Conservation (phyloP, 2,888 invertebrate species). For the Platycheirus albimanus region DNA sequence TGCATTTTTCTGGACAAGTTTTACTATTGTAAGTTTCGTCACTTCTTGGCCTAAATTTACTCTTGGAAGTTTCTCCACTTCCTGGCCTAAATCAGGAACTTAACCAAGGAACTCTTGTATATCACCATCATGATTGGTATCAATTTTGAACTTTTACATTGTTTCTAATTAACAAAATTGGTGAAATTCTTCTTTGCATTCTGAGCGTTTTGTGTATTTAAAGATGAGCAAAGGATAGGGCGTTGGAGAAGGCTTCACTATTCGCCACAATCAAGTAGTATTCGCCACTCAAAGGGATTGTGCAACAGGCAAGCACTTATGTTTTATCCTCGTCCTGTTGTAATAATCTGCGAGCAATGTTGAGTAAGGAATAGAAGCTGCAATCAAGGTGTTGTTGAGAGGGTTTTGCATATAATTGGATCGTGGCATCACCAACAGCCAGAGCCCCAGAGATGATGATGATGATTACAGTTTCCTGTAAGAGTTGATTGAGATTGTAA, state of each 20-base stretch:
- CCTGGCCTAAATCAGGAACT: too few relatives aligned
- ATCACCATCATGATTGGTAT: too few relatives aligned
- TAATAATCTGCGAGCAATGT: conserved; percentile 34
- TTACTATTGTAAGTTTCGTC: too few relatives aligned
- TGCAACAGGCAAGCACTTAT: conserved; percentile 68
- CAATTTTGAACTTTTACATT: too few relatives aligned
- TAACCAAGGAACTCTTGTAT: too few relatives aligned
- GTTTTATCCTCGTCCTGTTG: conserved; percentile 46
- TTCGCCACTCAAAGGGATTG: conserved; percentile 40
- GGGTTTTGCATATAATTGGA: conserved; percentile 62
- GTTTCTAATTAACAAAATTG: not conserved
- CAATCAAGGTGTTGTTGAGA: conserved; percentile 39
- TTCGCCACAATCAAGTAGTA: conserved; percentile 55
- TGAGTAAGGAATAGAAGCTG: conserved; percentile 8
- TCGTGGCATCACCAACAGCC: conserved; percentile 42
- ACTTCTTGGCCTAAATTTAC: too few relatives aligned
- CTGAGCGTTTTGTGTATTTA: conserved; percentile 4
- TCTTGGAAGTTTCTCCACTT: too few relatives aligned
- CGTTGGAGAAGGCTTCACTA: conserved; percentile 26
- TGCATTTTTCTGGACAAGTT: too few relatives aligned
- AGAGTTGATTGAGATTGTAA: conserved; percentile 49
- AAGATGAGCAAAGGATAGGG: conserved; percentile 12
- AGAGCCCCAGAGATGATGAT: too few relatives aligned
- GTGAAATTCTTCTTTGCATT: conserved; percentile 6
- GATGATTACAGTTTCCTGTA: conserved; percentile 49